A percentile compares a stretch with the other conserved stretches of the same genome.
These are phyloP conservation scores for Gobiocypris rarus DNA, from an alignment of 2,113 vertebrate species.

Conservation along the genomic window DNA sequence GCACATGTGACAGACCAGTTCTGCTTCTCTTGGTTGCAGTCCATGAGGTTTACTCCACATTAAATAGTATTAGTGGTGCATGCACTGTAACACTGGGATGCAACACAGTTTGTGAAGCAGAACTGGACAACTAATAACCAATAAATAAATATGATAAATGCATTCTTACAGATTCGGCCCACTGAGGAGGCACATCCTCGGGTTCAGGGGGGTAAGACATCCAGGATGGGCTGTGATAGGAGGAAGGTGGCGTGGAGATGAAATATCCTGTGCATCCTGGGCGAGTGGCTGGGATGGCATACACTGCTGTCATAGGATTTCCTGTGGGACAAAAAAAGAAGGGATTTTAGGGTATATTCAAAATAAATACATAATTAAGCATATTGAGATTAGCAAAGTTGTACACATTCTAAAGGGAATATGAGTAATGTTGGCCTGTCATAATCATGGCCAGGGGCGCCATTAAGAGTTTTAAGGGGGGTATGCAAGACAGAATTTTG, in stretches of 20 bases:
- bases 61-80: not conserved
- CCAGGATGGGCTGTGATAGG: constrained; percentile 94
- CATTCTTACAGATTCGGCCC: constrained; percentile 92
- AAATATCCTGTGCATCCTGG: constrained; percentile 91
- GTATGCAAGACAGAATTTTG: too few relatives aligned
- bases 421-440: too few relatives aligned
- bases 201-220: constrained; percentile 93
- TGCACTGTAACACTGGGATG: not conserved
- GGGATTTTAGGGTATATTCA: too few relatives aligned
- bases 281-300: constrained; percentile 92
- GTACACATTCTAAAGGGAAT: too few relatives aligned
- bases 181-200: constrained; percentile 88
- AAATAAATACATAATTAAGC: too few relatives aligned
- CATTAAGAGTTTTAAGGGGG: too few relatives aligned
- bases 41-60: not conserved
- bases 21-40: constrained; percentile 36
- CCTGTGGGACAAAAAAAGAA: constrained; percentile 71
- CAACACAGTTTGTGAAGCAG: constrained; percentile 22
- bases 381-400: too few relatives aligned
- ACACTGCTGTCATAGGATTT: constrained; percentile 95
- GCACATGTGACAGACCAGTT: constrained; percentile 31
- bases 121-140: not conserved
- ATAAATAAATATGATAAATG: not conserved
- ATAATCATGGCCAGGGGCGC: too few relatives aligned
- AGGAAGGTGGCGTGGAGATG: constrained; percentile 88